Evolutionary conservation across 2,797 vertebrate species (phyloP), one percentile per base, ranked within the genome.

Genomic region (Petrocephalus schoutedeni): DNA sequence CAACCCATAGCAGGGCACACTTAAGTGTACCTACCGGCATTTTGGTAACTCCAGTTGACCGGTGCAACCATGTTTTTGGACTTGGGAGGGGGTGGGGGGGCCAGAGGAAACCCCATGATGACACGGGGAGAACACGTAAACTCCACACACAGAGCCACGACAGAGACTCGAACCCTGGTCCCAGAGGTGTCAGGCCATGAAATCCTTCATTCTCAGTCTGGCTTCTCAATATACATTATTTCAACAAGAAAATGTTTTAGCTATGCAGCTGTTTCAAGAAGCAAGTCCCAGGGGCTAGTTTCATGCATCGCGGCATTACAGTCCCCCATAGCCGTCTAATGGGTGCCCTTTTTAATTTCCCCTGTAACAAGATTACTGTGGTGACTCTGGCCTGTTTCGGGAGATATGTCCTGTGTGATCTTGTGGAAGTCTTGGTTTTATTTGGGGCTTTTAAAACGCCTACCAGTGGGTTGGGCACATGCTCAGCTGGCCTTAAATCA

Each of bases 311-410:
- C 49, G 21, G 45, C 16, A 28, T 87, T 41, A 54, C 32, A 8
- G 41, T 53, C 56, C 41, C 86, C 41, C 67, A 32, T 64, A 74
- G 61, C 45, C 23, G 51, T 21, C 14, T 49, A 21, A 86, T 2
- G 32, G 83, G 7, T 58, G 51, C 41, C 54, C 61, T 12, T 82
- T 41, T 87, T 88, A 88, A 41, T 64, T 82, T 56, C 83, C 87
- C 36, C 21, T 4, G 41, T 83, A 61, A 49, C 49, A 88, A 86
- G 12, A 87, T 87, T 87, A 71, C 85, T 87, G 88, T 87, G 88
- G 74, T 32, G 71, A 61, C 85, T 89, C 57, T 53, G 84, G 41
- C 21, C 74, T 36, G 71, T 41, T 84, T 57, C 6, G 32, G 23
- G 58, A 49, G 88, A 71, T 61, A 51, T 28, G 56, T 56, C 53